Evolutionary conservation across 1,140 invertebrate species (phyloP).

Genomic region (Camponotus floridanus): DNA sequence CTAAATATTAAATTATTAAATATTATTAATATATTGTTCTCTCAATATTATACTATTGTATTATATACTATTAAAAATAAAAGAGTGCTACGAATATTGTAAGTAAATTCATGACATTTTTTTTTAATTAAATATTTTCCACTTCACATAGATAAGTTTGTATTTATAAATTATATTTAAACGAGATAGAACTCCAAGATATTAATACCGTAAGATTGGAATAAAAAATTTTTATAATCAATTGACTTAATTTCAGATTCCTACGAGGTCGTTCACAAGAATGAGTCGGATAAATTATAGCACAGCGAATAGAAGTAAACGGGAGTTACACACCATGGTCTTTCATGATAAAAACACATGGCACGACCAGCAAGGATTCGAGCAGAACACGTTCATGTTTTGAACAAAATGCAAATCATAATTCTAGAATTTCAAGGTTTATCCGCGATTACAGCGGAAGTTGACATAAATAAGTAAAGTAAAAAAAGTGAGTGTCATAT

Average conservation of each 20-base stretch:
- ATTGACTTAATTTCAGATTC: neutral
- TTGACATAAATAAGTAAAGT: slow-evolving; percentile 7
- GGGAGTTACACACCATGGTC: slow-evolving; percentile 17
- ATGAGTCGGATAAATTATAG: slow-evolving; percentile 26
- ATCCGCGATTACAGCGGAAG: slow-evolving; percentile 26
- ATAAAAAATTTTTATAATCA: slow-evolving; percentile 13
- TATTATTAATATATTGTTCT: too few relatives aligned
- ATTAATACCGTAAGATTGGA: slow-evolving; percentile 6
- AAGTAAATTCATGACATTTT: neutral
- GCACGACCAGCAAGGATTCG: neutral
- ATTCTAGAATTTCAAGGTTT: slow-evolving; percentile 43
- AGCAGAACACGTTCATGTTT: slow-evolving; percentile 5
- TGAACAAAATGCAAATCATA: slow-evolving; percentile 37
- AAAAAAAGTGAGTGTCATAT: neutral
- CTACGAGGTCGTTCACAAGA: neutral
- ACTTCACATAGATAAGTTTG: neutral
- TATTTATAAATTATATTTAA: neutral
- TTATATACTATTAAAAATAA: slow-evolving; percentile 7
- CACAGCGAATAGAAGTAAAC: slow-evolving; percentile 28
- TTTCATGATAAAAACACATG: slow-evolving; percentile 27
- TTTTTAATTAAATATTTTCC: neutral
- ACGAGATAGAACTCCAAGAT: neutral
- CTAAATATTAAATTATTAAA: too few relatives aligned
- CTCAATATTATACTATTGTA: too few relatives aligned
- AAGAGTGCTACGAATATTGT: neutral